Conservation (phyloP, 2,888 invertebrate species). For the Andrena dorsata region DNA sequence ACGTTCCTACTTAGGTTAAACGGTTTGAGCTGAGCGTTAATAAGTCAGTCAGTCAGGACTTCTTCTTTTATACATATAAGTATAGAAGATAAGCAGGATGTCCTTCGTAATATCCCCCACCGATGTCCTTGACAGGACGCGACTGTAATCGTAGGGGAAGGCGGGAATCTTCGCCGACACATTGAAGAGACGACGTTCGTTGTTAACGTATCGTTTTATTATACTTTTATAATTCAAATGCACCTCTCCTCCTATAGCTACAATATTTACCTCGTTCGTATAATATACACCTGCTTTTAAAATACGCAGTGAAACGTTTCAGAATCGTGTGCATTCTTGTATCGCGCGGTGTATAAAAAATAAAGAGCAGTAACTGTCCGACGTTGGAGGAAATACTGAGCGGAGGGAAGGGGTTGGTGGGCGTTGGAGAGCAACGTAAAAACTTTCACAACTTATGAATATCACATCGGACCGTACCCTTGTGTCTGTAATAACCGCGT, state of each 20-base stretch:
- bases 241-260: slow-evolving; percentile 51
- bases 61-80: too few species aligned
- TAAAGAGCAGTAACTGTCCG: slow-evolving; percentile 2
- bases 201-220: slow-evolving; percentile 58
- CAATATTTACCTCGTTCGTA: slow-evolving; percentile 56
- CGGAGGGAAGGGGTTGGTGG: slow-evolving; percentile 1
- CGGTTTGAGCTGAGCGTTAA: too few species aligned
- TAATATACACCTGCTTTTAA: slow-evolving; percentile 62
- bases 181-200: not conserved
- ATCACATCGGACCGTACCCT: slow-evolving; percentile 64
- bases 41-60: too few species aligned
- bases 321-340: slow-evolving; percentile 55
- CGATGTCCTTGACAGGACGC: not conserved
- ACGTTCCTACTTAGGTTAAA: too few species aligned
- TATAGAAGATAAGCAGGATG: not conserved
- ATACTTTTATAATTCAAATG: slow-evolving; percentile 63
- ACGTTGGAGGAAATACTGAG: slow-evolving; percentile 2
- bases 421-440: slow-evolving; percentile 34
- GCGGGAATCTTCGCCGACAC: not conserved
- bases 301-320: slow-evolving; percentile 65
- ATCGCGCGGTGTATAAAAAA: slow-evolving; percentile 43
- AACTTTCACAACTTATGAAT: slow-evolving; percentile 65
- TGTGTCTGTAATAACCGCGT: slow-evolving; percentile 61
- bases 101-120: not conserved
- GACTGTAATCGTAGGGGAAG: not conserved